Percentiles rank a stretch among this genome's conserved stretches.
phyloP scores from a whole-genome alignment of 1,140 invertebrate species.

The Leptestheria dahalacensis region DNA sequence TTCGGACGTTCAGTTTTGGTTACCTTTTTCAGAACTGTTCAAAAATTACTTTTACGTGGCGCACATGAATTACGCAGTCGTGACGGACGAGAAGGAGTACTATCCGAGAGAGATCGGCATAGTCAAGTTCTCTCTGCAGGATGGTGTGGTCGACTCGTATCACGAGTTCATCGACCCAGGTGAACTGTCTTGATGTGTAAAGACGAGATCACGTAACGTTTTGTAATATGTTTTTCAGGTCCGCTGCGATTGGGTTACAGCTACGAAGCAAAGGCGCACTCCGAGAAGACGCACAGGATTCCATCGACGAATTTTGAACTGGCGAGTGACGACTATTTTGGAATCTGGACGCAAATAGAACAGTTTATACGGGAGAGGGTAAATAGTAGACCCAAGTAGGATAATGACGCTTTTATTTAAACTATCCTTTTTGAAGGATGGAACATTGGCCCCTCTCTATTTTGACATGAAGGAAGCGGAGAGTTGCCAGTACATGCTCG shows the following conservation, averaged over 20 bases:
- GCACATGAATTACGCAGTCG: constrained; percentile 25
- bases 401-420: no score
- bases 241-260: constrained; percentile 12
- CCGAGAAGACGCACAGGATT: constrained; percentile 12
- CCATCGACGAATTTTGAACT: not conserved
- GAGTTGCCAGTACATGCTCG: not conserved
- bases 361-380: not conserved
- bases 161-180: constrained; percentile 27
- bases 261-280: constrained; percentile 4
- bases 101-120: constrained; percentile 25
- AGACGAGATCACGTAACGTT: not conserved
- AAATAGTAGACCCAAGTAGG: no score
- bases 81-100: constrained; percentile 24
- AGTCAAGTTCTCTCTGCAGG: constrained; percentile 23
- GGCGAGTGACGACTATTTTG: constrained; percentile 1
- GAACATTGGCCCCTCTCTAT: not conserved
- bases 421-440: not conserved
- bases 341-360: not conserved
- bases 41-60: constrained; percentile 25
- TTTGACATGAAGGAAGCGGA: not conserved
- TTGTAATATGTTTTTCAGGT: not conserved
- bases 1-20: not conserved
- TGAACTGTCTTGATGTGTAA: not conserved
- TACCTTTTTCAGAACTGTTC: constrained; percentile 18
- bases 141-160: constrained; percentile 24